Conservation (phyloP, 2,797 vertebrate genomes). For the Enteromius trimaculatus region DNA sequence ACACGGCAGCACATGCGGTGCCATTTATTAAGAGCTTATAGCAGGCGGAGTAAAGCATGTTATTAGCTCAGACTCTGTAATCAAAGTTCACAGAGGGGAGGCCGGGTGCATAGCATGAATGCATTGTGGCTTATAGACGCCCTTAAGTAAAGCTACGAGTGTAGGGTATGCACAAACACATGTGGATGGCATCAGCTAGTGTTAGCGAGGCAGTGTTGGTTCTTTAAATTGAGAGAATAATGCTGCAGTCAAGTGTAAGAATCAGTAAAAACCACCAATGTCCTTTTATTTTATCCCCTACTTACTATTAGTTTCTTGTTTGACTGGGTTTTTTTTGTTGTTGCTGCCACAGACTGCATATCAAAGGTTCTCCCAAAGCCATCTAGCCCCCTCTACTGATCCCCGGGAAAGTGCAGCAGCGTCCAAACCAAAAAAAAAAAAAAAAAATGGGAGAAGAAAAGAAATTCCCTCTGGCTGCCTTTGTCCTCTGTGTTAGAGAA, state of each 20-base stretch:
- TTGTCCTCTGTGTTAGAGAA: constrained; percentile 45
- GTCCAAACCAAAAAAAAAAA: background rate
- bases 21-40: constrained; percentile 53
- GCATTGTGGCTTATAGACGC: constrained; percentile 39
- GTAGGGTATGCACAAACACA: constrained; percentile 34
- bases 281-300: constrained; percentile 14
- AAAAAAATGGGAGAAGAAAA: constrained; percentile 19
- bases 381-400: constrained; percentile 52
- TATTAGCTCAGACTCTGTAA: constrained; percentile 51
- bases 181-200: constrained; percentile 19
- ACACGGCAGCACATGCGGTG: constrained; percentile 41
- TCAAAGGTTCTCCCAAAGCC: constrained; percentile 45
- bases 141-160: constrained; percentile 38
- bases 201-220: constrained; percentile 39
- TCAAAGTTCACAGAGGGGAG: constrained; percentile 57
- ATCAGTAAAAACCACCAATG: constrained; percentile 22
- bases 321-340: background rate
- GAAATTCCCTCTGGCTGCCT: constrained; percentile 29
- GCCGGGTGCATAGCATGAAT: constrained; percentile 34
- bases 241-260: constrained; percentile 10
- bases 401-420: constrained; percentile 22
- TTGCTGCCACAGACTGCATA: constrained; percentile 11
- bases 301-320: constrained; percentile 12
- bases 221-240: constrained; percentile 14
- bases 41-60: constrained; percentile 37